Evolutionary conservation across 2,888 invertebrate genomes (phyloP), one percentile per base, ranked within the genome.

Genomic region (Anaspis maculata): DNA sequence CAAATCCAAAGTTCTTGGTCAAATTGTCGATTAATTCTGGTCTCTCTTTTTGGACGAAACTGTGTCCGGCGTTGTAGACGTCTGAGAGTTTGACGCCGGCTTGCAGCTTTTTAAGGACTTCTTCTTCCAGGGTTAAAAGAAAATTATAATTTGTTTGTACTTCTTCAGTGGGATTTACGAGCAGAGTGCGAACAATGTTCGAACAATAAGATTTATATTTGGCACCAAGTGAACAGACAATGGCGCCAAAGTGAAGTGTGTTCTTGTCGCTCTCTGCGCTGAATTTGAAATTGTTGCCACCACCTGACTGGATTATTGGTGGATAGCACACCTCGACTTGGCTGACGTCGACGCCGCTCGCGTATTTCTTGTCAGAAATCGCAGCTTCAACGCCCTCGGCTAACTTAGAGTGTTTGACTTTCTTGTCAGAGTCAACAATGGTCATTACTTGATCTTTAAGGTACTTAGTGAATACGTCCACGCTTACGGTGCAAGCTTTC

Each of bases 131-230:
- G 56, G 79, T 81, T 2, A 96, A 67, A 21, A 97, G 70, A 57
- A 94, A 89, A 59, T 92, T 91, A 61, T 99, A 99, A 64, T 88
- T 86, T 41, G 82, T 83, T 69, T 92, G 78, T 39, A 81, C 68
- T 41, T 72, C 71, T 37, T 80, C 79, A 3, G 75, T 81, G 1
- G 98, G 98, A 68, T 97, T 95, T 3, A 99, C 95, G 53, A 99
- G 71, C 50, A 99, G 71, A 9, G 98, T 99, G 38, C 98, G 79
- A 7, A 92, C 89, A 49, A 99, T 86, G 62, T 98, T 98, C 1
- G 97, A 94, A 65, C 98, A 99, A 61, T 99, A 99, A 0, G 87
- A 89, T 65, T 95, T 95, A 66, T 96, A 98, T 35, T 97, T 77
- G 2, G 87, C 86, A 3, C 97, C 98, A 42, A 99, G 67, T 7